A percentile compares a stretch with the other conserved stretches of the same genome.
Evolutionary conservation across 1,140 invertebrate genomes (phyloP).

Genomic region (Zaprionus camerounensis): DNA sequence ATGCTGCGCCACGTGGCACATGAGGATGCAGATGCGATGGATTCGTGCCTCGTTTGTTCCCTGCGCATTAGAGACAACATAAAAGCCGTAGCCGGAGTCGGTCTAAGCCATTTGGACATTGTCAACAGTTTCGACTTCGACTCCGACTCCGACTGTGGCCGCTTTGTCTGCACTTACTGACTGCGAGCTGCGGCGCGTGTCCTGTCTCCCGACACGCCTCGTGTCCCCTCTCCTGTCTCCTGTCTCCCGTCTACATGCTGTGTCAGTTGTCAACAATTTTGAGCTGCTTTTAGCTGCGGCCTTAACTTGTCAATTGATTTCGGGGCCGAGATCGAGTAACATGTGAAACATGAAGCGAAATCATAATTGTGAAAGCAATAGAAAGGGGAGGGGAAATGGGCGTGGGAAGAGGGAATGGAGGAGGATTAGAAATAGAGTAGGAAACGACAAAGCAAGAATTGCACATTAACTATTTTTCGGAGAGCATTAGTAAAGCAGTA

Average conservation of each 20-base stretch:
- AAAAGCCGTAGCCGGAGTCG: background rate
- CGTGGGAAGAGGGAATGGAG: background rate
- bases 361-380: conserved; percentile 66
- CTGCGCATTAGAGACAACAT: conserved; percentile 3
- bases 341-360: conserved; percentile 66
- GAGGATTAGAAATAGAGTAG: background rate
- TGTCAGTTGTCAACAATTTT: conserved; percentile 71
- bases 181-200: conserved; percentile 53
- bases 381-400: background rate
- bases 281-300: conserved; percentile 60
- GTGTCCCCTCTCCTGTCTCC: background rate
- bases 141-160: background rate
- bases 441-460: too few relatives aligned
- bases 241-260: conserved; percentile 18
- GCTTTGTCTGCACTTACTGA: conserved; percentile 31
- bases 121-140: conserved; percentile 72
- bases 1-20: conserved; percentile 35
- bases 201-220: conserved; percentile 22
- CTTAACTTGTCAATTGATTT: conserved; percentile 72
- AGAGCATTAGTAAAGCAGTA: too few relatives aligned
- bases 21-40: conserved; percentile 10
- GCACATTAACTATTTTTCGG: too few relatives aligned
- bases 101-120: conserved; percentile 72
- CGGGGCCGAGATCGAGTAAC: conserved; percentile 52
- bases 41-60: background rate